Evolutionary conservation across 2,888 invertebrate species (phyloP), one percentile per base, ranked within the genome.

Genomic region (Leucoptera coffeella): DNA sequence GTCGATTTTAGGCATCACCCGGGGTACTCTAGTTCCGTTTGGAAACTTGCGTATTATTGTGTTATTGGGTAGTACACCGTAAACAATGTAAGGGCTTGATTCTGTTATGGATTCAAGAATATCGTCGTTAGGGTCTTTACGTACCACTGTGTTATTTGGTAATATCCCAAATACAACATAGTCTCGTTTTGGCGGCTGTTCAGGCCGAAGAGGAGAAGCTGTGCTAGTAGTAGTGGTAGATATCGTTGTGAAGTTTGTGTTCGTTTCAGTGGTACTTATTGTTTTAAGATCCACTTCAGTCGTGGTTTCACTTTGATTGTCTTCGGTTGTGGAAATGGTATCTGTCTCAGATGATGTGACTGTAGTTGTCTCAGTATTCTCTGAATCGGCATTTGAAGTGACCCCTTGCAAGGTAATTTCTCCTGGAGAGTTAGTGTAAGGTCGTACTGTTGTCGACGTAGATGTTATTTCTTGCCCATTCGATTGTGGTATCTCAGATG

Each of bases 11-110:
- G 67, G 65, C 51, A 60, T 62, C 47, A 67, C 52, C 47, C 82
- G 80, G 57, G 84, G 83, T 55, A 85, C 78, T 57, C 80, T 65
- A 50, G 85, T 84, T 54, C 85, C 85, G 46, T 86, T 85, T 37
- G 85, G 85, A 51, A 80, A 85, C 65, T 82, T 85, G 62, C 81
- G 78, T 50, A 85, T 80, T 53, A 85, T 69, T 52, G 80, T 83
- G 60, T 84, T 84, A 69, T 85, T 83, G 38, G 85, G 84, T 53
- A 78, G 80, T 44, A 85, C 75, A 50, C 85, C 84, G 44, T 81
- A 82, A 50, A 85, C 76, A 42, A 84, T 77, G 54, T 79, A 84
- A 37, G 84, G 83, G 47, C 76, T 77, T 42, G 80, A 72, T 47
- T 80, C 77, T 60, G 80, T 80, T 56, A 78, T 69, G 45, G 76